These are phyloP conservation scores for Cyrtorhinus lividipennis DNA, from an alignment of 1,140 invertebrate species.

Conservation along the genomic window DNA sequence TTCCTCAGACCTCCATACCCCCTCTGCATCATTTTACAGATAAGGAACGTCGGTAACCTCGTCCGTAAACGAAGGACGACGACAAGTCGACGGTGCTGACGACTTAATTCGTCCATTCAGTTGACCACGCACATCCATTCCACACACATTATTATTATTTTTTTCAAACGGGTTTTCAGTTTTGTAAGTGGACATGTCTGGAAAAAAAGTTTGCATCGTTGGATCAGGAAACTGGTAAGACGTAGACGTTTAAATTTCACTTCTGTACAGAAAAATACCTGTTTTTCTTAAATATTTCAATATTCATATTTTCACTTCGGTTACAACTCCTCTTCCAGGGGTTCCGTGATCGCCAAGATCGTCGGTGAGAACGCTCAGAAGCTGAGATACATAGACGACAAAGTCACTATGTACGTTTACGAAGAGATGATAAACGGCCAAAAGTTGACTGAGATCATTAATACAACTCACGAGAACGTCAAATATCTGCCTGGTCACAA, in stretches of 20 bases:
- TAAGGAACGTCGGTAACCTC: not conserved
- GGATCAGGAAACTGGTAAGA: slow-evolving; percentile 93
- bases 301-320: not conserved
- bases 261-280: too few relatives aligned
- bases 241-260: too few relatives aligned
- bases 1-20: too few relatives aligned
- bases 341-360: slow-evolving; percentile 98
- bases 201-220: slow-evolving; percentile 69
- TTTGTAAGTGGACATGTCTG: not conserved
- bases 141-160: too few relatives aligned
- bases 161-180: too few relatives aligned
- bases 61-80: too few relatives aligned
- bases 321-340: slow-evolving; percentile 49
- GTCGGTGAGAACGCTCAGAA: slow-evolving; percentile 76
- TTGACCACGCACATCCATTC: too few relatives aligned
- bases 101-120: too few relatives aligned
- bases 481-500: slow-evolving; percentile 95
- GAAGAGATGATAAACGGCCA: slow-evolving; percentile 90
- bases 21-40: not conserved
- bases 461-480: slow-evolving; percentile 93
- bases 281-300: not conserved
- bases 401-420: slow-evolving; percentile 94
- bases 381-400: slow-evolving; percentile 67
- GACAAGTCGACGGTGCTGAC: too few relatives aligned
- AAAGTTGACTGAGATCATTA: slow-evolving; percentile 98